Conservation (phyloP, 1,140 invertebrate species). For the Mizuhopecten yessoensis region DNA sequence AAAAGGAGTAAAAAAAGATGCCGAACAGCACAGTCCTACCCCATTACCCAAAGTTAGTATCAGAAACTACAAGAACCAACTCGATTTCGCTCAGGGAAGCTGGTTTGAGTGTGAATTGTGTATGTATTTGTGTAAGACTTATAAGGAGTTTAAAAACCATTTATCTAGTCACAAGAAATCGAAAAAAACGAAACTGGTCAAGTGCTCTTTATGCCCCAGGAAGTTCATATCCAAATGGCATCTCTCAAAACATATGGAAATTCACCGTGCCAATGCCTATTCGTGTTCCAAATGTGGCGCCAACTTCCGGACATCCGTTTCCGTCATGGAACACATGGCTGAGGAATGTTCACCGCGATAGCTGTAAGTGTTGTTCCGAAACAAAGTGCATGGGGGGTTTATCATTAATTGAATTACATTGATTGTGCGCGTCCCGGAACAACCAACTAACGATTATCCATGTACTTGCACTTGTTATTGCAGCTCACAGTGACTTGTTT, state of each 20-base stretch:
- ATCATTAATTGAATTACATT: no score
- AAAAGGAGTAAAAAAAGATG: neutral
- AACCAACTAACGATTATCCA: no score
- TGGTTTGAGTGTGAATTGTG: conserved; percentile 54
- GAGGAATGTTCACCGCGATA: neutral
- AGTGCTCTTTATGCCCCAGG: conserved; percentile 36
- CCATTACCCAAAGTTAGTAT: neutral
- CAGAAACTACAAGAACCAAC: conserved; percentile 40
- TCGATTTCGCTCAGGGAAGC: conserved; percentile 44
- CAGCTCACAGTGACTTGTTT: no score
- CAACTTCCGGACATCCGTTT: conserved; percentile 41
- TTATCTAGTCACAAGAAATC: conserved; percentile 33
- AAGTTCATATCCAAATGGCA: conserved; percentile 53
- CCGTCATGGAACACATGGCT: conserved; percentile 44
- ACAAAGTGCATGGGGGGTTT: no score
- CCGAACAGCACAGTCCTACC: neutral
- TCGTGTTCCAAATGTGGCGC: conserved; percentile 44
- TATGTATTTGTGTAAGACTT: conserved; percentile 26
- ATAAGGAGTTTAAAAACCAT: conserved; percentile 40
- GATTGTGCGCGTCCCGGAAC: no score
- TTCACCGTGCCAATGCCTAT: conserved; percentile 42
- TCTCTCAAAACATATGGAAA: conserved; percentile 40
- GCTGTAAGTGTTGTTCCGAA: neutral
- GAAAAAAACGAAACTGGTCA: neutral
- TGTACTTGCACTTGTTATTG: no score